Evolutionary conservation across 2,797 vertebrate species (phyloP), one percentile per base, ranked within the genome.

Genomic region (Lateolabrax maculatus): DNA sequence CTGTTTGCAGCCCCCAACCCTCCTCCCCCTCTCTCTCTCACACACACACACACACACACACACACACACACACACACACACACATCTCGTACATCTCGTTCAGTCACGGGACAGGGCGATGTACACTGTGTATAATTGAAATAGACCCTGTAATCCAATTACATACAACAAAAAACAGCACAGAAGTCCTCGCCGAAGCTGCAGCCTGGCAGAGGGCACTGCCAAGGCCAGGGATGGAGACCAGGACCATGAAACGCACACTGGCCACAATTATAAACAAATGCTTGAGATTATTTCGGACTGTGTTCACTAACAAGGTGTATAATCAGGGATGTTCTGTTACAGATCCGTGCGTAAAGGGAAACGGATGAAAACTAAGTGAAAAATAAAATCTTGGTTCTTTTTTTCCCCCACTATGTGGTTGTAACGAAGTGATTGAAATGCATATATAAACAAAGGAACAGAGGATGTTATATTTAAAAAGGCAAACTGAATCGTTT

Each of bases 91-190:
- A 78, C 73, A 89, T 88, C 85, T 92, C 84, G 83, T 92, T 90
- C 87, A 91, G 89, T 92, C 92, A 92, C 81, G 86, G 87, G 91
- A 92, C 89, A 87, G 81, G 75, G 79, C 81, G 84, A 91, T 90
- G 90, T 92, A 93, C 89, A 88, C 89, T 89, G 90, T 85, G 85
- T 91, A 84, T 87, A 89, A 93, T 92, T 83, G 82, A 93, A 94
- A 90, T 90, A 88, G 80, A 90, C 87, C 87, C 85, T 88, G 87
- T 92, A 92, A 95, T 93, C 91, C 87, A 94, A 86, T 94, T 91
- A 91, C 87, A 92, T 81, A 84, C 83, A 89, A 89, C 85, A 90
- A 93, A 90, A n/a, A 92, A 86, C 88, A 89, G 78, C 78, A 65
- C 79, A 87, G 56, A 86, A 83, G 89, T 81, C 87, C 77, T 66